Evolutionary conservation across 2,888 invertebrate genomes (phyloP), one percentile per base, ranked within the genome.

Genomic region (Phanerotoma sp.): DNA sequence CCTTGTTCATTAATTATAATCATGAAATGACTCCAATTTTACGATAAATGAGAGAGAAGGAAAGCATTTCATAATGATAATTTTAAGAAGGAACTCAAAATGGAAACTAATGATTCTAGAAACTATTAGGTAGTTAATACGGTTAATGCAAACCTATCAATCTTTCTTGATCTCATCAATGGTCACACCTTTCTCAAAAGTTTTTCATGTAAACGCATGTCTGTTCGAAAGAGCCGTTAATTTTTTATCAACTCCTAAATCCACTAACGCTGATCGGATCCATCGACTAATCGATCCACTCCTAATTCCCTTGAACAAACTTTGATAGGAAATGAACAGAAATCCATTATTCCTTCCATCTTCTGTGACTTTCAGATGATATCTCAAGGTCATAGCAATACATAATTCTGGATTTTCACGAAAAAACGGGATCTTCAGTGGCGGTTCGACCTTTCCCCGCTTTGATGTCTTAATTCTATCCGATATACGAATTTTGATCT

Each of bases 381-480:
- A 20, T 13, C 44, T 4, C 4, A 57, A 10, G 15, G 41, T 37
- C 13, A 5, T 46, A 5, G 57, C 55, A 7, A 56, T 45, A 20
- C 55, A 57, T 28, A 55, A 16, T 33, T 50, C 35, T 7, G 3
- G 33, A n/a, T 40, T 52, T 6, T 48, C 15, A 3, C 15, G n/a
- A 54, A 54, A 16, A 48, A 50, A 5, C 54, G 53, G 21, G 57
- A 37, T 9, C 44, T 37, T 9, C n/a, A 57, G 46, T 4, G 44
- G 0, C 1, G 56, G 54, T 22, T 56, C 46, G 5, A 5, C 16
- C 16, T 47, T 45, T 13, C 55, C 51, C 18, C 49, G 54, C 7
- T 53, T 42, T 7, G 60, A 58, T 1, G 60, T 63, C 37, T 63
- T 60, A 11, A 60, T 46, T 9, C 16, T 10, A 10, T 58, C 54